Evolutionary conservation across 2,888 invertebrate species (phyloP), one percentile per base, ranked within the genome.

Genomic region (Drosophila rubida): DNA sequence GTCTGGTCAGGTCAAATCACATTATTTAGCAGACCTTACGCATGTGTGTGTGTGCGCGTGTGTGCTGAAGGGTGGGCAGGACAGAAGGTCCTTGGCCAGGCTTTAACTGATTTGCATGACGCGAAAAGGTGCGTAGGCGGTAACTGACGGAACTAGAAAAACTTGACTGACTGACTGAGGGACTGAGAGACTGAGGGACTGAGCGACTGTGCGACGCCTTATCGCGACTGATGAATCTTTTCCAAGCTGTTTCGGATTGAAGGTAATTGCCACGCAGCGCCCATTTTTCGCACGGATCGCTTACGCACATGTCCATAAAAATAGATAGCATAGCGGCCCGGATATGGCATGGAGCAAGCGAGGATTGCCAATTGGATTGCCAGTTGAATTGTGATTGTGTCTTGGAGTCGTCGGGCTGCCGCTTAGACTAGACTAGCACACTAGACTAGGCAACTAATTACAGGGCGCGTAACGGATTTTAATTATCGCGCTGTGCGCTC

Each of bases 251-350:
- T 80, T 63, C 44, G 85, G 81, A 80, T 88, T 86, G 79, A 80
- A 88, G 78, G 87, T 89, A 90, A 90, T 90, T 90, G 90, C 78
- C 78, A 70, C 83, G 90, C 75, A 87, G 89, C 88, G 90, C 90
- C 90, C 81, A 89, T 89, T 89, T 90, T 90, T 89, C 85, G 80
- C 90, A 90, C 90, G 90, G 91, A 90, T 89, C 87, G 80, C 80
- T 85, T 89, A 88, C 87, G 82, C 89, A 87, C 81, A 79, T 74
- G 75, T 78, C 83, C 72, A 82, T 87, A 80, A 78, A 82, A 80
- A 81, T 74, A 75, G 85, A 75, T 78, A 85, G 69, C 59, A 69
- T 80, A 60, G 41, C 41, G 54, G n/a, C n/a, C 74, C 75, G 78
- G 75, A 75, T 73, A 63, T 75, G 78, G 32, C 35, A 37, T 13